Evolutionary conservation across 2,113 vertebrate genomes (phyloP).

Genomic region (Uropsilus gracilis): DNA sequence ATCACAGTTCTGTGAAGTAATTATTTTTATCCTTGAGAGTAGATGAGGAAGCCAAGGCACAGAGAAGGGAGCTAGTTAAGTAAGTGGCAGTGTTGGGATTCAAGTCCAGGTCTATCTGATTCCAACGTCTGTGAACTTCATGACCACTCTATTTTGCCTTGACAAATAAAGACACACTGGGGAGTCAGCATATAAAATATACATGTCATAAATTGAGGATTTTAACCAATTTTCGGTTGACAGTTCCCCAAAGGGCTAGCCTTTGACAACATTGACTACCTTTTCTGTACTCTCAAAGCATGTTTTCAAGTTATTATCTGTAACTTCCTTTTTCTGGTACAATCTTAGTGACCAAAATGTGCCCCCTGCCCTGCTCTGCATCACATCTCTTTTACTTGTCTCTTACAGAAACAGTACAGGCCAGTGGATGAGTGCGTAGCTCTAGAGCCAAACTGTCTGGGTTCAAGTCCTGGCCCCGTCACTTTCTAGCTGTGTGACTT

Average conservation of each 20-base stretch:
- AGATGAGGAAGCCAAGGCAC: conserved; percentile 24
- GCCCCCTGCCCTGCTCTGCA: neutral
- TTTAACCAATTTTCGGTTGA: too few relatives aligned
- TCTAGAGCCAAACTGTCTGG: neutral
- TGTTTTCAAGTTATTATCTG: neutral
- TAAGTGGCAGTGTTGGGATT: neutral
- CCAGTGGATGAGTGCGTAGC: neutral
- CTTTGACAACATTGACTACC: neutral
- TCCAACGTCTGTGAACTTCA: neutral
- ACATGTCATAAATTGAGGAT: too few relatives aligned
- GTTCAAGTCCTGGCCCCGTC: neutral
- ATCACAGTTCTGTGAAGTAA: neutral
- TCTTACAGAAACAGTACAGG: neutral
- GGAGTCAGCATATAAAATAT: neutral
- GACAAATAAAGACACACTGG: neutral
- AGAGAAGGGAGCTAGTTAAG: too few relatives aligned
- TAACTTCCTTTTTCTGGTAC: neutral
- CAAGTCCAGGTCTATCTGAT: neutral
- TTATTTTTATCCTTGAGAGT: neutral
- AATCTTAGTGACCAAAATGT: neutral
- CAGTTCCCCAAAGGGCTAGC: neutral
- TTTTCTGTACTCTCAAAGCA: neutral
- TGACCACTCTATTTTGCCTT: neutral
- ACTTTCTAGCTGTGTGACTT: conserved; percentile 18
- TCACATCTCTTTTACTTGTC: neutral